These are phyloP conservation scores for Chlamydotis undulata DNA, from an alignment of 2,113 vertebrate genomes.

Conservation along the genomic window DNA sequence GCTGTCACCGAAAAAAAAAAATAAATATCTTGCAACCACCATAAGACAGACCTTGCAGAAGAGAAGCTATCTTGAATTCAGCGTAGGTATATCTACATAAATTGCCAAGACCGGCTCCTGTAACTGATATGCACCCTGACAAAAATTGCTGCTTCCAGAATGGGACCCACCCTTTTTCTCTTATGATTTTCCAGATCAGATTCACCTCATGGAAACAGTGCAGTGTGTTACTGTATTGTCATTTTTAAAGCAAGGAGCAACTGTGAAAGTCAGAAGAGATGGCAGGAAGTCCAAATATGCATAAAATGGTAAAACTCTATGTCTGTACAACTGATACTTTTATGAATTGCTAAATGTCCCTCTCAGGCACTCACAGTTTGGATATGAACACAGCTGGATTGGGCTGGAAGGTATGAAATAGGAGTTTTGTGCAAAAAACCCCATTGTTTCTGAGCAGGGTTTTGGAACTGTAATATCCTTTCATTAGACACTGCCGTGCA, in stretches of 20 bases:
- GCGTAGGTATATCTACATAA: background rate
- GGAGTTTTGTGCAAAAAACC: background rate
- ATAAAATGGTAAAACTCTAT: background rate
- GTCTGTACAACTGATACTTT: background rate
- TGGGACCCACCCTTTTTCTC: background rate
- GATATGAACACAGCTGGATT: background rate
- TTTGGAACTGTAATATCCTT: background rate
- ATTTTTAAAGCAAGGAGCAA: background rate
- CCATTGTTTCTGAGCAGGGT: background rate
- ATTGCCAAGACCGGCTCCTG: background rate
- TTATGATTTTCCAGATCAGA: rapidly evolving
- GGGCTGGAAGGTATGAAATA: background rate
- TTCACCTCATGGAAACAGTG: background rate
- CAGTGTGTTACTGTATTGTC: background rate
- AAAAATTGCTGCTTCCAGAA: background rate
- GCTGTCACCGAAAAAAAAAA: background rate
- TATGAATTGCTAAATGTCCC: background rate
- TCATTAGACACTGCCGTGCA: background rate
- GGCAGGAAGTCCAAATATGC: background rate
- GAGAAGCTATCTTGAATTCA: background rate
- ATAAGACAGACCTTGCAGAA: background rate
- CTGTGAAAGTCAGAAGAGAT: background rate
- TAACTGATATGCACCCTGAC: background rate
- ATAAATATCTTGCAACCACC: rapidly evolving
- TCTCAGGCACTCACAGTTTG: background rate